These are phyloP conservation scores for Pardosa pseudoannulata DNA, from an alignment of 2,888 invertebrate species.

Conservation along the genomic window DNA sequence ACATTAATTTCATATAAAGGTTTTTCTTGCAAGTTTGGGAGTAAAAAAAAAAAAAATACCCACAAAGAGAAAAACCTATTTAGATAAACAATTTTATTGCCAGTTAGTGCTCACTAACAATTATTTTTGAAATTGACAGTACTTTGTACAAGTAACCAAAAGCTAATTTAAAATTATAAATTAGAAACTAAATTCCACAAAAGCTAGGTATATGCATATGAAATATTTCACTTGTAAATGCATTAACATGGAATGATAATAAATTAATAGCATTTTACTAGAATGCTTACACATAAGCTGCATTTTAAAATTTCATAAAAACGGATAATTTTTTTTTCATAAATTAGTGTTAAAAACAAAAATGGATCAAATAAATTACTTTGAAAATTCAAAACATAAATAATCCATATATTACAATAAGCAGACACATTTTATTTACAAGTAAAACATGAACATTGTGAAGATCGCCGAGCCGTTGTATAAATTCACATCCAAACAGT, in stretches of 20 bases:
- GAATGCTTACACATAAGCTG: not conserved
- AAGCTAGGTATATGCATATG: slow-evolving; percentile 28
- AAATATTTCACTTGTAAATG: slow-evolving; percentile 40
- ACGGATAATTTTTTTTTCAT: no score
- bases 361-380: not conserved
- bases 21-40: no score
- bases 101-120: slow-evolving; percentile 62
- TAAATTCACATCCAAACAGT: no score
- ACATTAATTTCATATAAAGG: no score
- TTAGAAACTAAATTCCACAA: slow-evolving; percentile 26
- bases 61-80: not conserved
- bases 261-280: slow-evolving; percentile 8
- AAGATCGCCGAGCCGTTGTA: no score
- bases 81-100: slow-evolving; percentile 55
- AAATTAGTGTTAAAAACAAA: not conserved
- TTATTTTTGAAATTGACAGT: slow-evolving; percentile 42
- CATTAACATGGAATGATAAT: slow-evolving; percentile 3
- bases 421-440: slow-evolving; percentile 48
- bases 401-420: slow-evolving; percentile 39
- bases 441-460: slow-evolving; percentile 36
- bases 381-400: slow-evolving; percentile 3
- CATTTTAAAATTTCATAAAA: no score
- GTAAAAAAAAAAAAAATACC: not conserved
- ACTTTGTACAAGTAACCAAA: slow-evolving; percentile 46
- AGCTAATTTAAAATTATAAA: slow-evolving; percentile 27